phyloP scores from a whole-genome alignment of 2,888 invertebrate species.

The Pseudeuparius sepicola region DNA sequence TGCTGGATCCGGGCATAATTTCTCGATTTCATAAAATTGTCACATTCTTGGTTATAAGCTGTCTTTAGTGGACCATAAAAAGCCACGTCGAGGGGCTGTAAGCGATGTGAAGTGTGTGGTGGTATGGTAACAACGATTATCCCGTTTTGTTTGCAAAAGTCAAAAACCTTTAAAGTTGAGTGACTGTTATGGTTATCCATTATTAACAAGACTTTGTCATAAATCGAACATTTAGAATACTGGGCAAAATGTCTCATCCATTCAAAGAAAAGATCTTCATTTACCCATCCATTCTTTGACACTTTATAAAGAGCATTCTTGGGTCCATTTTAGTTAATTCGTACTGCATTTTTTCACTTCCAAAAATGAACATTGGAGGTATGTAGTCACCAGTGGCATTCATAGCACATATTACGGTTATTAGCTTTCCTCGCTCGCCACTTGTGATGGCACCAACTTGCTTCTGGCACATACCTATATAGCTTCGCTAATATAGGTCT shows the following conservation, averaged over 20 bases:
- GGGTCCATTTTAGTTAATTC: slow-evolving; percentile 17
- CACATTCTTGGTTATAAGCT: slow-evolving; percentile 18
- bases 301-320: slow-evolving; percentile 16
- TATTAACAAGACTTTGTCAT: slow-evolving; percentile 10
- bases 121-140: slow-evolving; percentile 18
- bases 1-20: too few relatives aligned
- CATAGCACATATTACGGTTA: slow-evolving; percentile 14
- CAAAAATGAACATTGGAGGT: slow-evolving; percentile 18
- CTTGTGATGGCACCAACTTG: slow-evolving; percentile 18
- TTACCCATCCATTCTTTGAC: slow-evolving; percentile 21
- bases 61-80: slow-evolving; percentile 20
- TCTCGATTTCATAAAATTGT: too few relatives aligned
- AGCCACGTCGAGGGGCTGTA: slow-evolving; percentile 20
- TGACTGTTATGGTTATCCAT: slow-evolving; percentile 17
- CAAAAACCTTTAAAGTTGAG: slow-evolving; percentile 12
- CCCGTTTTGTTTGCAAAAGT: slow-evolving; percentile 16
- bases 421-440: slow-evolving; percentile 16
- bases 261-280: slow-evolving; percentile 18
- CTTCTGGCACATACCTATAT: too few relatives aligned
- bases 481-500: too few relatives aligned
- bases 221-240: too few relatives aligned
- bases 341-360: slow-evolving; percentile 13
- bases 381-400: slow-evolving; percentile 17
- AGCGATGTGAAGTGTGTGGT: slow-evolving; percentile 19
- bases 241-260: slow-evolving; percentile 20